Base-by-base conservation (phyloP, 2,888 invertebrate genomes). In the Theretra japonica region DNA sequence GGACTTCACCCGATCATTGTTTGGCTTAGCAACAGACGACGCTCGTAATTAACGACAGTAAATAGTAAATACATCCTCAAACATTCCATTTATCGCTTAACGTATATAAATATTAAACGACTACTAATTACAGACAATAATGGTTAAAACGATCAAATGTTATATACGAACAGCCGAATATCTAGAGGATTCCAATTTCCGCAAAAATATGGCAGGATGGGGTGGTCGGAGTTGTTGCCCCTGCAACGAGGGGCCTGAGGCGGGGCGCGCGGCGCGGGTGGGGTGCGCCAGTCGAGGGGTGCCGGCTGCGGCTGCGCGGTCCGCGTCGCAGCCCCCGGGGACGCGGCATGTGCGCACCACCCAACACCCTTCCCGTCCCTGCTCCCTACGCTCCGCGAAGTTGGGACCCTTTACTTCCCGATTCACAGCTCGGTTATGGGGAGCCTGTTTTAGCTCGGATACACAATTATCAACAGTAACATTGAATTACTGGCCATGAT, bases 111-210 rank as follows among this genome's bases (percentile, higher is more conserved):
- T 15, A 41, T 41, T 48, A 21, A n/a, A 41, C 11, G 41, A 11
- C 21, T 41, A 60, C 8, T 62, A 33, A 19, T 3, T 59, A 21
- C 15, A 41, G 6, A 21, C 8, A 17, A 4, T 15, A 65, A 65
- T 17, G 6, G 15, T 15, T 41, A 23, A 23, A 48, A 23, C 17
- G 48, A 19, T 62, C 4, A 60, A 60, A 60, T 60, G 62, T 33
- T 62, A n/a, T 65, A 58, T 41, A 21, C 21, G 30, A 41, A 25
- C 53, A 69, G 28, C 78, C 73, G 78, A 78, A 79, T 77, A 78
- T 79, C 72, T 82, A 84, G 83, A 88, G 85, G 82, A 89, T 89
- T 91, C 86, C 82, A 90, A 94, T 93, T 92, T 93, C 90, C 90
- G 92, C 90, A 89, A 91, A 91, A 90, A 89, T 88, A 83, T 83